Conservation (phyloP, 2,888 invertebrate species). For the Pachycephus smyrnensis region DNA sequence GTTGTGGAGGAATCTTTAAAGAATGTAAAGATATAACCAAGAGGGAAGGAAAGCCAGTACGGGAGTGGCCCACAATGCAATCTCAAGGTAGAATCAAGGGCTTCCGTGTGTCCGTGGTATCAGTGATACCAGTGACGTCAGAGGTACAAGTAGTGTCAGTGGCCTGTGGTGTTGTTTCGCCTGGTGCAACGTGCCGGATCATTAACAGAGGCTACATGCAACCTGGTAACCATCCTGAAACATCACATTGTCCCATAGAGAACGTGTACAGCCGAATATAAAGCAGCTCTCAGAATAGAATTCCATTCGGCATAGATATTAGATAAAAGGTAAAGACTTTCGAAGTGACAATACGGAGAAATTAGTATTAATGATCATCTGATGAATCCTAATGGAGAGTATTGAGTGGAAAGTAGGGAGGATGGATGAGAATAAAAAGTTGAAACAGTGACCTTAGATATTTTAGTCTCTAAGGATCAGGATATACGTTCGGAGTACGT, state of each 20-base stretch:
- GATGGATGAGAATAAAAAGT: neutral
- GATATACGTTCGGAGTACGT: neutral
- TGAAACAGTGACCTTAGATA: neutral
- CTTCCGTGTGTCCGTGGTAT: constrained; percentile 16
- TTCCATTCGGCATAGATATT: neutral
- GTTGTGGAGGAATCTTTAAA: neutral
- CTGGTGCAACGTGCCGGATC: constrained; percentile 17
- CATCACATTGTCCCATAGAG: neutral
- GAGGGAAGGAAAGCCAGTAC: neutral
- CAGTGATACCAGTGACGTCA: neutral
- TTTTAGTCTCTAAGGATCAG: neutral
- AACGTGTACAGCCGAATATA: neutral
- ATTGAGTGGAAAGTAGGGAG: neutral
- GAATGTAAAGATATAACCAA: neutral
- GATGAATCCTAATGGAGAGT: neutral
- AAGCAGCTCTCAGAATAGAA: neutral
- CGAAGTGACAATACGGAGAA: neutral
- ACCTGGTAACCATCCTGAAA: neutral
- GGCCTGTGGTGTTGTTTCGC: constrained; percentile 5
- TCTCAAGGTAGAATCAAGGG: constrained; percentile 16
- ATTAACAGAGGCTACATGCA: constrained; percentile 22
- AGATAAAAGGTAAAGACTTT: neutral
- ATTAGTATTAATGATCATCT: neutral
- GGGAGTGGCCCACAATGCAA: constrained; percentile 23
- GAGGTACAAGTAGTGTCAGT: neutral